Conservation (phyloP, 2,888 invertebrate species). For the Polymixis lichenea region DNA sequence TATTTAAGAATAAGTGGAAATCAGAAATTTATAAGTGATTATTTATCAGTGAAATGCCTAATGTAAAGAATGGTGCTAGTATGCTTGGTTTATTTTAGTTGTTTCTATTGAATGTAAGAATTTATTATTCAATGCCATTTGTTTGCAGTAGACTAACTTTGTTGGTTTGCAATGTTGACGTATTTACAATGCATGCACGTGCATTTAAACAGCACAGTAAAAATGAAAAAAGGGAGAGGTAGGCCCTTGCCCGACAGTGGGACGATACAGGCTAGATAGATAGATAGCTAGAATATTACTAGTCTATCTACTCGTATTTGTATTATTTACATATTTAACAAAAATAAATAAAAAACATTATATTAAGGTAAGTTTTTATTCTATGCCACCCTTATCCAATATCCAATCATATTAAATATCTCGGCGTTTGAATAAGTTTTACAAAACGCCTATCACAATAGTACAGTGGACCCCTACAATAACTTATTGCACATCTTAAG, state of each 20-base stretch:
- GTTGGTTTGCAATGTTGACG: not conserved
- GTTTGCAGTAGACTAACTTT: not conserved
- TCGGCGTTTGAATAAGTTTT: conserved; percentile 45
- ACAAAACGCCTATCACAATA: conserved; percentile 72
- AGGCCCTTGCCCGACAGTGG: no score
- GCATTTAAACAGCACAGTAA: not conserved
- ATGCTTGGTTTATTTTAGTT: not conserved
- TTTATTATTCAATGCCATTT: not conserved
- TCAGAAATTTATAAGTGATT: not conserved
- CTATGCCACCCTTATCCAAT: conserved; percentile 72
- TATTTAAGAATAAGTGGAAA: not conserved
- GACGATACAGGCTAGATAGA: no score
- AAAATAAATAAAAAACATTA: conserved; percentile 39
- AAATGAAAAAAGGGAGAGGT: not conserved
- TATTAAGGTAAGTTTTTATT: conserved; percentile 68
- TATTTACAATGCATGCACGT: not conserved
- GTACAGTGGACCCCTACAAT: conserved; percentile 65
- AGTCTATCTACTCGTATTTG: not conserved
- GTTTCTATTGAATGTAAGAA: not conserved
- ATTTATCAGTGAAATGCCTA: not conserved
- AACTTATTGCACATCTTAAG: conserved; percentile 69
- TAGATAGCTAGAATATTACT: no score
- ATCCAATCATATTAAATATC: conserved; percentile 54
- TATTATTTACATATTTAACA: not conserved
- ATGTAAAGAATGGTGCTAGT: conserved; percentile 33